Conservation (phyloP, 2,888 invertebrate genomes). For the Cremastobaeus sp. region DNA sequence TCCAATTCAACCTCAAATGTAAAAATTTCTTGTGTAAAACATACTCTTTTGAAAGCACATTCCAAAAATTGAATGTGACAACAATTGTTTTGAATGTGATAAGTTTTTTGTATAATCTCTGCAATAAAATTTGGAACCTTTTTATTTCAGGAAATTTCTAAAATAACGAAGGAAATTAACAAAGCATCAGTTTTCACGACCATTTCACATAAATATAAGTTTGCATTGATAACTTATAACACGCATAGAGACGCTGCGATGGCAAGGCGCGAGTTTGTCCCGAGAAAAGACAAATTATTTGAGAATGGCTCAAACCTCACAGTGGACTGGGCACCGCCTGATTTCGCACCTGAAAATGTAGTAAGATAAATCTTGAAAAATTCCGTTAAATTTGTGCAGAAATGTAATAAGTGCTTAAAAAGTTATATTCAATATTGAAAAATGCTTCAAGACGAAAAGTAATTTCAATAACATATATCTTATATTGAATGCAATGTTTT, state of each 20-base stretch:
- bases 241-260: constrained; percentile 84
- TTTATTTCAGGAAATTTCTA: constrained; percentile 68
- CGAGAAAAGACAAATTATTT: constrained; percentile 71
- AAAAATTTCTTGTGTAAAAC: too few relatives aligned
- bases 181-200: constrained; percentile 69
- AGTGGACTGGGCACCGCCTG: constrained; percentile 75
- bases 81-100: too few relatives aligned
- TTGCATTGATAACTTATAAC: constrained; percentile 86
- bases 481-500: too few relatives aligned
- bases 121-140: background rate
- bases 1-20: too few relatives aligned
- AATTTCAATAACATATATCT: too few relatives aligned
- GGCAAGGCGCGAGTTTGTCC: constrained; percentile 80
- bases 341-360: constrained; percentile 67
- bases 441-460: too few relatives aligned
- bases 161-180: constrained; percentile 68
- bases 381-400: constrained; percentile 3
- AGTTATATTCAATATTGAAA: too few relatives aligned
- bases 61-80: background rate
- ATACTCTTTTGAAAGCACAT: too few relatives aligned
- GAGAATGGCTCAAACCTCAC: constrained; percentile 66
- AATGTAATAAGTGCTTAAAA: constrained; percentile 4
- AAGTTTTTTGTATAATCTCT: background rate
- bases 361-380: constrained; percentile 63
- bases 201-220: constrained; percentile 76